phyloP scores from a whole-genome alignment of 1,140 invertebrate genomes.

The Aradophagus sp. region DNA sequence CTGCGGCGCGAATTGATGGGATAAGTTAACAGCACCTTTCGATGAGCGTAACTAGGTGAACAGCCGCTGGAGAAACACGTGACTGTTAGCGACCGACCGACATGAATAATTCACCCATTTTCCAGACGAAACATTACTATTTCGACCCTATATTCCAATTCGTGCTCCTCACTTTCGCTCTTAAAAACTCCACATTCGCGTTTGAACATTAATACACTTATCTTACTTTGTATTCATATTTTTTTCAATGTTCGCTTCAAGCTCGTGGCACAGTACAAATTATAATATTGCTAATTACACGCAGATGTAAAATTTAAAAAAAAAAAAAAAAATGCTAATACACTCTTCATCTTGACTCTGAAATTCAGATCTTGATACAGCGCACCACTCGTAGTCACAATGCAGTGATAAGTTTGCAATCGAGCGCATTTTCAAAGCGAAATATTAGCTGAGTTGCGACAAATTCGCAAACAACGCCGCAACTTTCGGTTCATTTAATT shows the following conservation, averaged over 20 bases:
- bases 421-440: background rate
- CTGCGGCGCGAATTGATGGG: slow-evolving; percentile 13
- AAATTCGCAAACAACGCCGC: slow-evolving; percentile 20
- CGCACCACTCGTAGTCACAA: background rate
- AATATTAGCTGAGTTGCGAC: slow-evolving; percentile 20
- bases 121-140: slow-evolving; percentile 12
- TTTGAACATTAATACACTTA: too few relatives aligned
- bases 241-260: too few relatives aligned
- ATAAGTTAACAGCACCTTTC: slow-evolving; percentile 14
- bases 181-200: too few relatives aligned
- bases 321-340: too few relatives aligned
- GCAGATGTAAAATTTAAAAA: too few relatives aligned
- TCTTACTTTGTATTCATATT: too few relatives aligned
- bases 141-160: slow-evolving; percentile 2
- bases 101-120: slow-evolving; percentile 25
- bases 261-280: too few relatives aligned
- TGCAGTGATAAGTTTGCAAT: background rate
- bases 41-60: slow-evolving; percentile 17
- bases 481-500: slow-evolving; percentile 24
- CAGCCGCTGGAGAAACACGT: slow-evolving; percentile 9
- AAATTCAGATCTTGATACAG: too few relatives aligned
- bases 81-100: slow-evolving; percentile 4
- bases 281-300: too few relatives aligned
- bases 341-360: too few relatives aligned
- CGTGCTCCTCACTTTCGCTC: too few relatives aligned